Conservation (phyloP, 1,140 invertebrate species). For the Calephelis nemesis region DNA sequence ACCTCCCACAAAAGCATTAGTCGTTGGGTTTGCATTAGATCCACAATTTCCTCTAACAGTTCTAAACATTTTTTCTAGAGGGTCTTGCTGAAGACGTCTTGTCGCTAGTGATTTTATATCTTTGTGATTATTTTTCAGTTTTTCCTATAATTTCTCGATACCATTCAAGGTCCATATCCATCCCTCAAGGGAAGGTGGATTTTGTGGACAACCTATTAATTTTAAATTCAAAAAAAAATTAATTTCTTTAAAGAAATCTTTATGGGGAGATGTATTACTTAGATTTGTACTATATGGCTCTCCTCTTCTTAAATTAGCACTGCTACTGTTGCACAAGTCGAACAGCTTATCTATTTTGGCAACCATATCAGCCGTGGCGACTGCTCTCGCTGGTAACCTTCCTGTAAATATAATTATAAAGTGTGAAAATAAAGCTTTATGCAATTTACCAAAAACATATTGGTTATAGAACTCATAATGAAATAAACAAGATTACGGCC, state of each 20-base stretch:
- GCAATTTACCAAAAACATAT: too few species aligned
- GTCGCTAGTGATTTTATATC: not conserved
- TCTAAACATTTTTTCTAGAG: not conserved
- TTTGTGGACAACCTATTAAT: not conserved
- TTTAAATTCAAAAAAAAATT: not conserved
- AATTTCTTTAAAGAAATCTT: not conserved
- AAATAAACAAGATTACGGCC: too few species aligned
- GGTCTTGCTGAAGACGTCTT: not conserved
- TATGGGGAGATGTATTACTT: not conserved
- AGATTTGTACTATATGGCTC: not conserved
- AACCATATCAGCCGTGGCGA: not conserved
- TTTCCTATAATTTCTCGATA: not conserved
- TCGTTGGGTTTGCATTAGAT: not conserved
- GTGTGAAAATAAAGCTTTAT: not conserved
- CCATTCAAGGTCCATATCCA: not conserved
- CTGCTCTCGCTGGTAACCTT: not conserved
- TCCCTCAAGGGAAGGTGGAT: not conserved
- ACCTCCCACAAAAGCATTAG: not conserved
- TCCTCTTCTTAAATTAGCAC: not conserved
- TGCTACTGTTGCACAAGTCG: not conserved
- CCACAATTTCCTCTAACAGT: not conserved
- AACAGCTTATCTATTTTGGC: not conserved
- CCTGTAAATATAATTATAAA: not conserved
- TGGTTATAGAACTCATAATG: too few species aligned
- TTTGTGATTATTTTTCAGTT: not conserved